phyloP scores from a whole-genome alignment of 2,888 invertebrate species.

The Synergus gifuensis region DNA sequence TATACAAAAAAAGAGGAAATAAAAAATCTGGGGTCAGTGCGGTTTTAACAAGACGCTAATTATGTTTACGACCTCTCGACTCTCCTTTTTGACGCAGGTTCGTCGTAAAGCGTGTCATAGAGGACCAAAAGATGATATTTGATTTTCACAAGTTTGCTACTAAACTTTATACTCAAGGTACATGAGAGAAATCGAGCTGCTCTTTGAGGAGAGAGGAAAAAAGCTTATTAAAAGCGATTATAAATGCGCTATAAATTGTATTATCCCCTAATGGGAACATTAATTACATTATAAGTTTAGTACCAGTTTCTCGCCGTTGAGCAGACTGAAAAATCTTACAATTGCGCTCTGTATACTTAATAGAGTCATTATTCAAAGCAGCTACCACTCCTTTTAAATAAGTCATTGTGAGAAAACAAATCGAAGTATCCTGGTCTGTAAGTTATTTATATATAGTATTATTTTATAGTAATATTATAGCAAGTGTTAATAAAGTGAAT shows the following conservation, averaged over 20 bases:
- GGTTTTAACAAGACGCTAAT: constrained; percentile 67
- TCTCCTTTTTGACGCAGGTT: constrained; percentile 57
- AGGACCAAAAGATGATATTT: constrained; percentile 37
- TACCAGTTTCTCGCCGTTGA: constrained; percentile 21
- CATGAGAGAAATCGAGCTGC: constrained; percentile 9
- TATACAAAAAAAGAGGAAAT: constrained; percentile 57
- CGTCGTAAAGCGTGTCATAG: constrained; percentile 24
- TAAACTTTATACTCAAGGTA: neutral
- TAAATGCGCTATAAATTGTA: constrained; percentile 35
- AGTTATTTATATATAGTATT: neutral
- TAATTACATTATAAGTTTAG: constrained; percentile 39
- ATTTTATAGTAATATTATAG: neutral
- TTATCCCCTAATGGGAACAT: constrained; percentile 34
- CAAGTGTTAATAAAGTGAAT: neutral
- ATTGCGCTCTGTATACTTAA: constrained; percentile 35
- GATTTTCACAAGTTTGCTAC: neutral
- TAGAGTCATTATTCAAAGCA: constrained; percentile 39
- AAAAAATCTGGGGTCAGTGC: constrained; percentile 47
- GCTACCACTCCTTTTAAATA: constrained; percentile 40
- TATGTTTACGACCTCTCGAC: constrained; percentile 69
- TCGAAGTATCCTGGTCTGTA: neutral
- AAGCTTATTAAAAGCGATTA: neutral
- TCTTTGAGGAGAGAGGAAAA: neutral
- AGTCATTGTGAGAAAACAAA: constrained; percentile 28
- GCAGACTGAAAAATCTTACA: constrained; percentile 23